Evolutionary conservation across 1,140 invertebrate species (phyloP).

Genomic region (Dysdera silvatica): DNA sequence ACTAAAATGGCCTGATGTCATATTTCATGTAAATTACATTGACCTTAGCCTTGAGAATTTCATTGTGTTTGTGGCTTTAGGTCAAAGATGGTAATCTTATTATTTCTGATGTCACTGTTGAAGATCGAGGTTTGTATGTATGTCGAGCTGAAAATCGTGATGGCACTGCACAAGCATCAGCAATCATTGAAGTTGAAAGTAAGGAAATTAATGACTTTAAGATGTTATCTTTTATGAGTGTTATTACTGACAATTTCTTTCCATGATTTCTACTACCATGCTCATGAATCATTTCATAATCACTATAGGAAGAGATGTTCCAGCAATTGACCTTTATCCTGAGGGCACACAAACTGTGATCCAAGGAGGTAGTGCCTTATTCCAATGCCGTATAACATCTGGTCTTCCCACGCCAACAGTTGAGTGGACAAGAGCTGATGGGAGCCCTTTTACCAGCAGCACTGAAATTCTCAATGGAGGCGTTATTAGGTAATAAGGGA

Average conservation of each 20-base stretch:
- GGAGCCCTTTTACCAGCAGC: conserved; percentile 54
- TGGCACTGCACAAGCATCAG: conserved; percentile 55
- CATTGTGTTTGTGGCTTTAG: conserved; percentile 8
- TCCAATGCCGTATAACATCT: conserved; percentile 65
- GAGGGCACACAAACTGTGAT: conserved; percentile 53
- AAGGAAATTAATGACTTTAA: conserved; percentile 6
- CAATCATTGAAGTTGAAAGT: conserved; percentile 71
- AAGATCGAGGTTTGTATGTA: conserved; percentile 69
- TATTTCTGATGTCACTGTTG: conserved; percentile 52
- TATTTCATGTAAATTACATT: too few relatives aligned
- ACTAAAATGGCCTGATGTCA: too few relatives aligned
- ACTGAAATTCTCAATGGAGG: conserved; percentile 59
- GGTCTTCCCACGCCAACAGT: conserved; percentile 70
- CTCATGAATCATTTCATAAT: background rate
- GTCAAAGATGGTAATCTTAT: conserved; percentile 28
- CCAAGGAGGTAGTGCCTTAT: conserved; percentile 57
- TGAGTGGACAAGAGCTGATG: conserved; percentile 65
- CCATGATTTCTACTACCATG: too few relatives aligned
- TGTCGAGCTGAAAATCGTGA: conserved; percentile 57
- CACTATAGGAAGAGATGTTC: conserved; percentile 64
- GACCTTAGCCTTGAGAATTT: too few relatives aligned
- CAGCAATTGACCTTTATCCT: conserved; percentile 69
- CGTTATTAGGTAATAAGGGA: conserved; percentile 60
- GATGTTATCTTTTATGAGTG: too few relatives aligned
- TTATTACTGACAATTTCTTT: too few relatives aligned